These are phyloP conservation scores for Prorops nasuta DNA, from an alignment of 1,140 invertebrate genomes.

Conservation along the genomic window DNA sequence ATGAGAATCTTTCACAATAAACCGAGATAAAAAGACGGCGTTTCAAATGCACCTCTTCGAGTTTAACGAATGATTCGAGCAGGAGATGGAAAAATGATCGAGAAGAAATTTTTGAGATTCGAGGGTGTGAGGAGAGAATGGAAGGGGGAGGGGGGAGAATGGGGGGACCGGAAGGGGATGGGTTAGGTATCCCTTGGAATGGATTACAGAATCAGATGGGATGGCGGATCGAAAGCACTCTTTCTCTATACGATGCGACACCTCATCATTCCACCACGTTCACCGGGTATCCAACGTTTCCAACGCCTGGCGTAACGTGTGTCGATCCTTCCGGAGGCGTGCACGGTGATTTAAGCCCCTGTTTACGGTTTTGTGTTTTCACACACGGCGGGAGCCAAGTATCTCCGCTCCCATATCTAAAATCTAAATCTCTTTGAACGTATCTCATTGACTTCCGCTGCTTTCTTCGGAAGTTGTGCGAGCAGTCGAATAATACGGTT, in stretches of 20 bases:
- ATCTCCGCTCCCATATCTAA: too few species aligned
- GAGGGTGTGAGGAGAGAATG: not conserved
- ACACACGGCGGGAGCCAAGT: too few species aligned
- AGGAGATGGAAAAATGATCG: too few species aligned
- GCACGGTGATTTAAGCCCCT: conserved; percentile 35
- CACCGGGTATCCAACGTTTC: conserved; percentile 31
- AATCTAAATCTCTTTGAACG: too few species aligned
- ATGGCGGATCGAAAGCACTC: conserved; percentile 29
- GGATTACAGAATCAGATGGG: conserved; percentile 47
- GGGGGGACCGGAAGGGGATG: not conserved
- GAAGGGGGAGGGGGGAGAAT: not conserved
- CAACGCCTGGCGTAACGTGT: conserved; percentile 15
- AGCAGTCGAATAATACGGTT: too few species aligned
- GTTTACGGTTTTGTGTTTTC: conserved; percentile 28
- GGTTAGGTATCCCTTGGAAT: conserved; percentile 38
- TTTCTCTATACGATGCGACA: conserved; percentile 24
- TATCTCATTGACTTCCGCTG: too few species aligned
- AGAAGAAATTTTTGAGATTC: too few species aligned
- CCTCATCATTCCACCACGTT: conserved; percentile 43
- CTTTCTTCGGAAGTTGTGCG: too few species aligned
- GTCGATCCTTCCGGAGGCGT: conserved; percentile 24
- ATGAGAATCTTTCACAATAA: too few species aligned
- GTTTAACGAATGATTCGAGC: too few species aligned
- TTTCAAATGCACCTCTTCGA: too few species aligned
- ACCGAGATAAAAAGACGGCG: too few species aligned